Evolutionary conservation across 2,113 vertebrate species (phyloP).

Genomic region (Raja brachyura): DNA sequence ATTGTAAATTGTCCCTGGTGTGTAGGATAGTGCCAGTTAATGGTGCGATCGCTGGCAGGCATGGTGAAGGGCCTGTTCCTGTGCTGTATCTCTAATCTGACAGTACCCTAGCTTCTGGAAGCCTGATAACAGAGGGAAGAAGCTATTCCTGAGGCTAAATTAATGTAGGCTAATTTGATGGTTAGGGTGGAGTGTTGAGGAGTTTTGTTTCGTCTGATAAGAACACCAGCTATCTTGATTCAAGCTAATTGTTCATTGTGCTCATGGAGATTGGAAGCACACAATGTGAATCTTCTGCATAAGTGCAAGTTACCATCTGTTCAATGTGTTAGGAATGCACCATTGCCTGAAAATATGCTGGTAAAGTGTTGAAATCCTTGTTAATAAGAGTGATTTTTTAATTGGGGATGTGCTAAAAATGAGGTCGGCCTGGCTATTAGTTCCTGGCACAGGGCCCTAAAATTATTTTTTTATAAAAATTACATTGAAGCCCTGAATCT

Average conservation of each 20-base stretch:
- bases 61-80: too few species aligned
- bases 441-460: not conserved
- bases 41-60: too few species aligned
- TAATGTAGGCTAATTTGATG: too few species aligned
- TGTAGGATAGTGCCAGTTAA: too few species aligned
- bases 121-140: too few species aligned
- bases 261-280: constrained; percentile 2
- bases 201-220: not conserved
- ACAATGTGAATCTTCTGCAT: not conserved
- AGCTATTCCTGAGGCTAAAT: too few species aligned
- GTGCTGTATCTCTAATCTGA: too few species aligned
- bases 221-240: not conserved
- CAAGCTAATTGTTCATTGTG: not conserved
- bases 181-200: not conserved
- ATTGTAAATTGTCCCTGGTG: too few species aligned
- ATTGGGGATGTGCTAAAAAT: not conserved
- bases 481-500: not conserved
- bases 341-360: not conserved
- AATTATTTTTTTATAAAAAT: not conserved
- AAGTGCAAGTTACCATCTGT: constrained; percentile 15
- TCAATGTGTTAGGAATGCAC: not conserved
- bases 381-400: constrained; percentile 11
- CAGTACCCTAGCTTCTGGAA: too few species aligned
- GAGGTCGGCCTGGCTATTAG: not conserved
- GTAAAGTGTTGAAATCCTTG: not conserved